Evolutionary conservation across 2,113 vertebrate genomes (phyloP).

Genomic region (Periophthalmus modestus): DNA sequence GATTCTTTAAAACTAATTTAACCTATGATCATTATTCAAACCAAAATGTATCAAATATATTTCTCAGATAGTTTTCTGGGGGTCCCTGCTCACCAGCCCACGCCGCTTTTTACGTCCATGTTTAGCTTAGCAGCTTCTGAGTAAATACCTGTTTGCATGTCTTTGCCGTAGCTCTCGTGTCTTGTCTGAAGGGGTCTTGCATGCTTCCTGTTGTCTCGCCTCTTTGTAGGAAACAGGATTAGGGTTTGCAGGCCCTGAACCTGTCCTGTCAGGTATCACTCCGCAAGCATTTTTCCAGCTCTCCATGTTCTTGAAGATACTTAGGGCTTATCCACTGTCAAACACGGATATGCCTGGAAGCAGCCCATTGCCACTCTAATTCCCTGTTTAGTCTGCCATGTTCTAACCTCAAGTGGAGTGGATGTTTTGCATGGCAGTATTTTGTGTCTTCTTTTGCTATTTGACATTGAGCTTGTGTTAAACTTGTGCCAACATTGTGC

Average conservation of each 20-base stretch:
- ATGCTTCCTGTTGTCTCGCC: slow-evolving; percentile 35
- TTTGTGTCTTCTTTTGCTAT: slow-evolving; percentile 45
- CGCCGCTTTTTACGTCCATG: not conserved
- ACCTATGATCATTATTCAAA: not conserved
- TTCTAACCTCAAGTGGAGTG: slow-evolving; percentile 32
- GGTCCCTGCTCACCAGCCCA: not conserved
- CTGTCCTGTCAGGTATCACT: slow-evolving; percentile 58
- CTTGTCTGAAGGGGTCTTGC: slow-evolving; percentile 33
- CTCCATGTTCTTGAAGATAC: slow-evolving; percentile 19
- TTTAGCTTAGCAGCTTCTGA: slow-evolving; percentile 41
- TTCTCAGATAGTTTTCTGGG: not conserved
- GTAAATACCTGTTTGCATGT: slow-evolving; percentile 29
- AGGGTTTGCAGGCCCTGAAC: slow-evolving; percentile 29
- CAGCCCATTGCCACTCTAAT: slow-evolving; percentile 41
- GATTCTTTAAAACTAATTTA: not conserved
- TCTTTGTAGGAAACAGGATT: slow-evolving; percentile 41
- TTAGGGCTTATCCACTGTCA: slow-evolving; percentile 55
- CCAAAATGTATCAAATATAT: not conserved
- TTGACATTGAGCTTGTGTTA: slow-evolving; percentile 41
- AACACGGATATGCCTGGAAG: slow-evolving; percentile 59
- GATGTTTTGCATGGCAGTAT: slow-evolving; percentile 55
- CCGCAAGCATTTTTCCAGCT: slow-evolving; percentile 37
- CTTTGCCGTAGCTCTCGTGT: slow-evolving; percentile 5
- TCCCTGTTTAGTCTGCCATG: slow-evolving; percentile 40
- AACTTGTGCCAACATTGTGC: slow-evolving; percentile 42